Conservation (phyloP, 2,888 invertebrate species). For the Dasypolia templi region DNA sequence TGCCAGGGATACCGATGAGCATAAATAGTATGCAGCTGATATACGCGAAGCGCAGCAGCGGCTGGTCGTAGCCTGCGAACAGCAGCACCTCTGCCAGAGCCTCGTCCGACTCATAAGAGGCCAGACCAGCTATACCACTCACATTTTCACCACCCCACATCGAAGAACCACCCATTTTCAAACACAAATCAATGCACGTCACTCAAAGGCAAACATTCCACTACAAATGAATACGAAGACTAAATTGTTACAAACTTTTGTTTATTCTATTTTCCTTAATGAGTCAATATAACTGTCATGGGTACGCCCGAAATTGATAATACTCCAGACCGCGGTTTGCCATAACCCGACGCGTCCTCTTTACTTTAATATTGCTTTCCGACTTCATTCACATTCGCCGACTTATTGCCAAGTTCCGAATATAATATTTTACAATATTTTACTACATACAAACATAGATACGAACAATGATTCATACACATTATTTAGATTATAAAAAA, state of each 20-base stretch:
- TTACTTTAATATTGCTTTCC: slow-evolving; percentile 60
- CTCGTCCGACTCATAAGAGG: slow-evolving; percentile 74
- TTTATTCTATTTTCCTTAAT: slow-evolving; percentile 81
- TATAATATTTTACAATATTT: slow-evolving; percentile 44
- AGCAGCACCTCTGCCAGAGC: slow-evolving; percentile 85
- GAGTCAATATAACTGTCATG: slow-evolving; percentile 80
- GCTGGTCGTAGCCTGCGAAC: slow-evolving; percentile 92
- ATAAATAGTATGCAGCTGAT: slow-evolving; percentile 93
- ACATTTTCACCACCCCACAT: slow-evolving; percentile 47
- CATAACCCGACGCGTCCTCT: slow-evolving; percentile 42
- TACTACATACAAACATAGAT: slow-evolving; percentile 35
- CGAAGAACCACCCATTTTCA: slow-evolving; percentile 51
- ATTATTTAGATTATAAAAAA: slow-evolving; percentile 51
- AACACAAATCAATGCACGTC: slow-evolving; percentile 55
- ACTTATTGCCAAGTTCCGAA: slow-evolving; percentile 45
- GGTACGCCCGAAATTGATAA: slow-evolving; percentile 76
- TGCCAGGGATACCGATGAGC: slow-evolving; percentile 94
- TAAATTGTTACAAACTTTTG: slow-evolving; percentile 68
- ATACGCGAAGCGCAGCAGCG: slow-evolving; percentile 92
- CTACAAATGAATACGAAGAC: slow-evolving; percentile 75
- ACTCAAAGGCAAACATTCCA: slow-evolving; percentile 72
- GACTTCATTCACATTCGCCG: slow-evolving; percentile 39
- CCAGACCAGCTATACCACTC: slow-evolving; percentile 62
- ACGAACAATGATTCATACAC: slow-evolving; percentile 51
- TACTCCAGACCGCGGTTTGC: slow-evolving; percentile 59